These are phyloP conservation scores for Allolobophora icterica DNA, from an alignment of 2,888 invertebrate genomes.

Conservation along the genomic window DNA sequence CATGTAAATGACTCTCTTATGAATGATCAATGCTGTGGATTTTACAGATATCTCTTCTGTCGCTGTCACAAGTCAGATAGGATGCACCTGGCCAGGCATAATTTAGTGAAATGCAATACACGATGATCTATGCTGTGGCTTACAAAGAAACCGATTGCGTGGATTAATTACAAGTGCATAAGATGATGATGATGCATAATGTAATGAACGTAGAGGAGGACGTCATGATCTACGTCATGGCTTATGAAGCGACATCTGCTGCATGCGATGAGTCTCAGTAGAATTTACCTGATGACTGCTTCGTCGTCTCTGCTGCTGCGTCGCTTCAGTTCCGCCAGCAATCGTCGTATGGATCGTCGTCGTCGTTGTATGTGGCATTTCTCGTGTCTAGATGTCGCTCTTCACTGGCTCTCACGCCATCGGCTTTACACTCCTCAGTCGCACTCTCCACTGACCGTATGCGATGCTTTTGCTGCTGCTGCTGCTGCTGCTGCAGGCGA, in stretches of 20 bases:
- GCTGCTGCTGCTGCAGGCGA: not conserved
- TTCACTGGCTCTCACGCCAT: not conserved
- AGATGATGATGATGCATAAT: too few species aligned
- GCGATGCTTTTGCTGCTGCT: not conserved
- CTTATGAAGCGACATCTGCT: not conserved
- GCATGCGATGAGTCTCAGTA: not conserved
- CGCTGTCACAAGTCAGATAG: not conserved
- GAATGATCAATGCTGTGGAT: too few species aligned
- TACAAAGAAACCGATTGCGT: not conserved
- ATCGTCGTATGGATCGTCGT: not conserved
- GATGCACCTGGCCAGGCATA: not conserved
- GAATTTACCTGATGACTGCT: not conserved
- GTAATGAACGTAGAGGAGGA: too few species aligned
- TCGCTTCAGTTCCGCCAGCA: not conserved
- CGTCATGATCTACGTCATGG: not conserved
- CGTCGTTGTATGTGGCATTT: too few species aligned
- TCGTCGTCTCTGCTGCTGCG: too few species aligned
- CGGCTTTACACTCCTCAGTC: not conserved
- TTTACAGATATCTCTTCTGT: too few species aligned
- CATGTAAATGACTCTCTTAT: too few species aligned
- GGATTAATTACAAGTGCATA: too few species aligned
- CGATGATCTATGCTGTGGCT: not conserved
- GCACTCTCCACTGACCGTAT: not conserved
- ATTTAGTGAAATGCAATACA: not conserved
- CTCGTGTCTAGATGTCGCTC: not conserved